These are phyloP conservation scores for Eretmochelys imbricata DNA, from an alignment of 2,113 vertebrate genomes.

Conservation along the genomic window DNA sequence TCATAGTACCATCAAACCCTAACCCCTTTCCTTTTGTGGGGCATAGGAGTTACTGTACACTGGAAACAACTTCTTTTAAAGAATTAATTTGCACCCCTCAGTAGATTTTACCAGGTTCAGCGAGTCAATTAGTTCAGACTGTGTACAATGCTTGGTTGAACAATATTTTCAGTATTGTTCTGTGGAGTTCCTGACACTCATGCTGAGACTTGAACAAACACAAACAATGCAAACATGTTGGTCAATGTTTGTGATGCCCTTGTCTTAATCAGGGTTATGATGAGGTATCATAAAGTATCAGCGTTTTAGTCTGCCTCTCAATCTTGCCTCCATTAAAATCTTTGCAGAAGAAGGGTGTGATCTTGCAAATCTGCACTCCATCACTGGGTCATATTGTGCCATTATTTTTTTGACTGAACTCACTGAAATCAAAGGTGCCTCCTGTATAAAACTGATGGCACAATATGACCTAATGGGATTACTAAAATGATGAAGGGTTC, in stretches of 20 bases:
- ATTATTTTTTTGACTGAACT: fast-evolving
- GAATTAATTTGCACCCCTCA: background rate
- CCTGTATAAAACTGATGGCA: background rate
- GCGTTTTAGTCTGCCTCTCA: background rate
- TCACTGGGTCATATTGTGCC: background rate
- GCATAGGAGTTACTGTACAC: background rate
- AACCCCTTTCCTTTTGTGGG: background rate
- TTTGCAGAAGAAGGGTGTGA: background rate
- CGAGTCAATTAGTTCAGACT: background rate
- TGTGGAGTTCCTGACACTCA: background rate
- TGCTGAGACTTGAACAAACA: background rate
- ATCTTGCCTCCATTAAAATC: background rate
- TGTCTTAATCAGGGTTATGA: background rate
- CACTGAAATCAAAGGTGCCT: background rate
- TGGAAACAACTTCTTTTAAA: background rate
- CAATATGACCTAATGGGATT: background rate
- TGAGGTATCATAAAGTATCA: background rate
- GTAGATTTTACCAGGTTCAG: background rate
- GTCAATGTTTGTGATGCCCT: background rate
- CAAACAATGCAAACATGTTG: background rate
- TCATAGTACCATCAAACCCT: background rate
- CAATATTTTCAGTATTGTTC: background rate
- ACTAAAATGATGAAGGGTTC: background rate
- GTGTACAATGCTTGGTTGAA: background rate
- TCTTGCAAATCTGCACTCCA: background rate